Evolutionary conservation across 2,797 vertebrate species (phyloP).

Genomic region (Microctenopoma lineatum): DNA sequence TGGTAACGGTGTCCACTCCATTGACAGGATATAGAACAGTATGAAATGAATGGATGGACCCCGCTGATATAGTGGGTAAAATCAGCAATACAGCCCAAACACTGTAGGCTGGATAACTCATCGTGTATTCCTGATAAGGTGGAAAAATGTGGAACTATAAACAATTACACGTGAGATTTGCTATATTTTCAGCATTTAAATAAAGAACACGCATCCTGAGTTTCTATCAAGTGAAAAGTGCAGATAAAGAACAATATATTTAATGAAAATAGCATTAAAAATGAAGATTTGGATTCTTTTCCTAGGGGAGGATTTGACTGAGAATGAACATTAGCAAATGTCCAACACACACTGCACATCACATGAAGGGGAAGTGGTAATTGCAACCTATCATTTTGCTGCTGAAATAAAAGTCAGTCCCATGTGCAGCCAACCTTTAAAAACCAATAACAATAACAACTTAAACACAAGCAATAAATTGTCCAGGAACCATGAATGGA

Average conservation of each 20-base stretch:
- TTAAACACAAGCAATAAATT: neutral
- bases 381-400: neutral
- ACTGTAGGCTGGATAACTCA: neutral
- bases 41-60: conserved; percentile 46
- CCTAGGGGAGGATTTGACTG: neutral
- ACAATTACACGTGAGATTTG: conserved; percentile 3
- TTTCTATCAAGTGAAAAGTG: too few relatives aligned
- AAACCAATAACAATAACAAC: neutral
- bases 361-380: neutral
- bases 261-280: neutral
- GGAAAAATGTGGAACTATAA: conserved; percentile 12
- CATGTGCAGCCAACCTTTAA: neutral
- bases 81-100: conserved; percentile 11
- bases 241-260: neutral
- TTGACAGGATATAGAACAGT: conserved; percentile 19
- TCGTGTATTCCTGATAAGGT: neutral
- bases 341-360: neutral
- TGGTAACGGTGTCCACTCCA: conserved; percentile 44
- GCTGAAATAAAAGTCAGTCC: neutral
- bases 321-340: neutral
- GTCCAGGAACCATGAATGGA: neutral
- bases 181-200: conserved; percentile 1
- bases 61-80: conserved; percentile 11
- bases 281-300: neutral
- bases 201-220: neutral